These are phyloP conservation scores for Parapristionchus giblindavisi DNA, from an alignment of 2,888 invertebrate genomes.

Conservation along the genomic window DNA sequence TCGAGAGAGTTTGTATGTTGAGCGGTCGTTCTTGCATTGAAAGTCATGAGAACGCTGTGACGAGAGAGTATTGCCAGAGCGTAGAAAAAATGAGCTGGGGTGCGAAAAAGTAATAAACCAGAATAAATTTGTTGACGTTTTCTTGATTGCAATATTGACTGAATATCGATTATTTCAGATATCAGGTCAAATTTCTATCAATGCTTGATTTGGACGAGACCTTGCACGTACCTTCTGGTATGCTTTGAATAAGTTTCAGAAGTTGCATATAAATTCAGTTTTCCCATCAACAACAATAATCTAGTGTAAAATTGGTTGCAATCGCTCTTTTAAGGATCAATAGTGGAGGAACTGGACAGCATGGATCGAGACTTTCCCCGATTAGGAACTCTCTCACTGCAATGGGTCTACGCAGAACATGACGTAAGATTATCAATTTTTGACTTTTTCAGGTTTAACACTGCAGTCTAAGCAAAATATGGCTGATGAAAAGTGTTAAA, in stretches of 20 bases:
- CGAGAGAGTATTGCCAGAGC: too few relatives aligned
- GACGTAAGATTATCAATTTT: background rate
- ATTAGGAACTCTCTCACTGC: constrained; percentile 23
- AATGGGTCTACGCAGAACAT: constrained; percentile 29
- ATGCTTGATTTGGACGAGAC: constrained; percentile 51
- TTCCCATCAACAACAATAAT: background rate
- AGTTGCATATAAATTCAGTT: background rate
- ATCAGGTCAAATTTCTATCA: constrained; percentile 46
- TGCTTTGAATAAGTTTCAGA: background rate
- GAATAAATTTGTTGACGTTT: too few relatives aligned
- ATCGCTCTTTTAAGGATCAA: background rate
- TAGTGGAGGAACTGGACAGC: constrained; percentile 11
- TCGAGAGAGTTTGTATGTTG: too few relatives aligned
- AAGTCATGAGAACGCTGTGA: too few relatives aligned
- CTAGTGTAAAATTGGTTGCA: background rate
- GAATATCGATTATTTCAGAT: too few relatives aligned
- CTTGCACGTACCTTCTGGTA: constrained; percentile 1
- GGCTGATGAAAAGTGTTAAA: background rate
- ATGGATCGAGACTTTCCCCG: background rate
- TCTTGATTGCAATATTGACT: too few relatives aligned
- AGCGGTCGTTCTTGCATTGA: too few relatives aligned
- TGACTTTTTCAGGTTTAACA: background rate
- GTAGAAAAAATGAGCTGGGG: too few relatives aligned
- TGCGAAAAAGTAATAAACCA: too few relatives aligned
- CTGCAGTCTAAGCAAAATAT: background rate